These are phyloP conservation scores for Myotis vivesi DNA, from an alignment of 2,797 vertebrate species.

Conservation along the genomic window DNA sequence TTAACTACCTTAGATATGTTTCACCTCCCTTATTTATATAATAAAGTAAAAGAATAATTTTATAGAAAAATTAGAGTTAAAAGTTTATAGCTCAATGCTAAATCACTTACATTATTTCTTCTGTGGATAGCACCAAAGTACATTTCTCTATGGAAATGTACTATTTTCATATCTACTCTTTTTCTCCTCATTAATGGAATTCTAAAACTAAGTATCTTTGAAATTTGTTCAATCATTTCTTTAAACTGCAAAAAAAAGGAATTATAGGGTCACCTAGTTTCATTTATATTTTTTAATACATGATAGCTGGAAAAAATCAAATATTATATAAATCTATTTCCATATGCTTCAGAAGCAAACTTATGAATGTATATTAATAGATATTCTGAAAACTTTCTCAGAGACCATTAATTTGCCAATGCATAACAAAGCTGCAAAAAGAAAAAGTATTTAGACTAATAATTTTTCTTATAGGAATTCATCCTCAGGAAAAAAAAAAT, in stretches of 20 bases:
- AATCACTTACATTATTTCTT: not conserved
- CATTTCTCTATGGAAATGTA: not conserved
- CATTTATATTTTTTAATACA: not conserved
- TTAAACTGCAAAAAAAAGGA: not conserved
- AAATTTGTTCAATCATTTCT: not conserved
- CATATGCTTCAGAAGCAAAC: not conserved
- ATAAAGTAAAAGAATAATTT: not conserved
- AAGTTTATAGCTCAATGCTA: not conserved
- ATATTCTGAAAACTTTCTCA: not conserved
- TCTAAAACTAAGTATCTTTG: conserved; percentile 13
- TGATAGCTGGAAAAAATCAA: not conserved
- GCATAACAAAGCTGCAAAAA: not conserved
- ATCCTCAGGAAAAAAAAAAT: not conserved
- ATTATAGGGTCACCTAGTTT: not conserved
- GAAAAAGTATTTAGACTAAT: not conserved
- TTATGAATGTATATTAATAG: not conserved
- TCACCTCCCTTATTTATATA: not conserved
- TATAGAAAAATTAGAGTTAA: not conserved
- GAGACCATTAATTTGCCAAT: not conserved
- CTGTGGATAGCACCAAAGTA: not conserved
- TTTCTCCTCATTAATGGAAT: not conserved
- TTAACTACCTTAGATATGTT: not conserved
- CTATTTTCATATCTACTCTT: not conserved
- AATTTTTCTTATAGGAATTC: not conserved
- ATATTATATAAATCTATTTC: not conserved